Percentiles rank a stretch among this genome's conserved stretches.
phyloP scores from a whole-genome alignment of 1,140 invertebrate genomes.

The Euglossa dilemma region DNA sequence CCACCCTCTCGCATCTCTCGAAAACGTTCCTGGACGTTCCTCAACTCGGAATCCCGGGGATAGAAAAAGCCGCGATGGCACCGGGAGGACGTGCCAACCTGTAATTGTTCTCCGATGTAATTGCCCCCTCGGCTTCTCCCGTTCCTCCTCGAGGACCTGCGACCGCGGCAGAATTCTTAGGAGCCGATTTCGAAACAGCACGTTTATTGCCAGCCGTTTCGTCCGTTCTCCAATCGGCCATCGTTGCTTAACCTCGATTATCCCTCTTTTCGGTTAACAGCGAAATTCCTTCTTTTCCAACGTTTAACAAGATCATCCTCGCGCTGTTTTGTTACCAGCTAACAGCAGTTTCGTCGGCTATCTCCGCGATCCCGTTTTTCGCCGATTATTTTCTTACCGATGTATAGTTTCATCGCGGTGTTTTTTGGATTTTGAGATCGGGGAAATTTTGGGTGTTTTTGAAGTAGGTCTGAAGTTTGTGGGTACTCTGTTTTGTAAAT shows the following conservation, averaged over 20 bases:
- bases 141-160: conserved; percentile 42
- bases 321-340: neutral
- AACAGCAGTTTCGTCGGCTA: too few relatives aligned
- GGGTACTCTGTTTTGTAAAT: too few relatives aligned
- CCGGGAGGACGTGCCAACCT: conserved; percentile 73
- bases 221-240: conserved; percentile 19
- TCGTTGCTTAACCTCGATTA: conserved; percentile 1
- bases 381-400: too few relatives aligned
- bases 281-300: neutral
- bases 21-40: conserved; percentile 63
- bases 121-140: conserved; percentile 55
- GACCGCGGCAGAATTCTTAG: conserved; percentile 39
- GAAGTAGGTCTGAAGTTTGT: too few relatives aligned
- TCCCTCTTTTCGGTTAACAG: neutral
- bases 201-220: conserved; percentile 33
- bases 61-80: conserved; percentile 72
- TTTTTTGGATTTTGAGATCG: too few relatives aligned
- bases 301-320: conserved; percentile 6
- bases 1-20: conserved; percentile 34
- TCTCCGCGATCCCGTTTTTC: too few relatives aligned
- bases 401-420: too few relatives aligned
- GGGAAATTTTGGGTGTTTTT: too few relatives aligned
- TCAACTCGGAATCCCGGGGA: conserved; percentile 65
- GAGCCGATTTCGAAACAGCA: conserved; percentile 41
- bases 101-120: conserved; percentile 77